These are phyloP conservation scores for Glaucidium brasilianum DNA, from an alignment of 2,113 vertebrate species.

Conservation along the genomic window DNA sequence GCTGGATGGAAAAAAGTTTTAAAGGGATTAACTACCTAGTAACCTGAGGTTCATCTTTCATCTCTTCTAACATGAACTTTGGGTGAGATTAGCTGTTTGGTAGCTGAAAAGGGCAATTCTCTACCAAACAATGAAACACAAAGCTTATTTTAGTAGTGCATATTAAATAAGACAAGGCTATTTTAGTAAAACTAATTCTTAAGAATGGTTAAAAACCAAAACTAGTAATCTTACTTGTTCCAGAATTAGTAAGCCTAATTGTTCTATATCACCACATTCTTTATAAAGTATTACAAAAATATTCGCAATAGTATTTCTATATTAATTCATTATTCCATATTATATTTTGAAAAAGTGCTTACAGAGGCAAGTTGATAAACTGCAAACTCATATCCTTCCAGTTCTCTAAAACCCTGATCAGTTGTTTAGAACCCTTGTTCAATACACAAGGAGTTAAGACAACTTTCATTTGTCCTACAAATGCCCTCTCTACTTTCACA, in stretches of 20 bases:
- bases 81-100: slow-evolving; percentile 8
- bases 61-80: slow-evolving; percentile 4
- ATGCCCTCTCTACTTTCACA: background rate
- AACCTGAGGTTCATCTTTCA: slow-evolving; percentile 5
- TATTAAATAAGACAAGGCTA: background rate
- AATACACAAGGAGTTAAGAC: background rate
- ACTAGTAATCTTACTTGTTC: background rate
- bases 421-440: background rate
- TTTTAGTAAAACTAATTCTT: slow-evolving; percentile 28
- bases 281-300: slow-evolving; percentile 72
- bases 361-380: background rate
- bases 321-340: background rate
- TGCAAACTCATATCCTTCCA: background rate
- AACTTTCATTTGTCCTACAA: background rate
- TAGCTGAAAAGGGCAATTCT: background rate
- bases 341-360: slow-evolving; percentile 28
- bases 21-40: background rate
- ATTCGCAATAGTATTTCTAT: slow-evolving; percentile 16
- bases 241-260: background rate
- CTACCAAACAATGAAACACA: background rate
- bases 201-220: background rate
- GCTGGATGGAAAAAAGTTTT: background rate
- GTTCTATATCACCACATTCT: background rate
- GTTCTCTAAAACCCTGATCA: background rate
- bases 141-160: slow-evolving; percentile 28